phyloP scores from a whole-genome alignment of 2,888 invertebrate species.

The Acleris sparsana region DNA sequence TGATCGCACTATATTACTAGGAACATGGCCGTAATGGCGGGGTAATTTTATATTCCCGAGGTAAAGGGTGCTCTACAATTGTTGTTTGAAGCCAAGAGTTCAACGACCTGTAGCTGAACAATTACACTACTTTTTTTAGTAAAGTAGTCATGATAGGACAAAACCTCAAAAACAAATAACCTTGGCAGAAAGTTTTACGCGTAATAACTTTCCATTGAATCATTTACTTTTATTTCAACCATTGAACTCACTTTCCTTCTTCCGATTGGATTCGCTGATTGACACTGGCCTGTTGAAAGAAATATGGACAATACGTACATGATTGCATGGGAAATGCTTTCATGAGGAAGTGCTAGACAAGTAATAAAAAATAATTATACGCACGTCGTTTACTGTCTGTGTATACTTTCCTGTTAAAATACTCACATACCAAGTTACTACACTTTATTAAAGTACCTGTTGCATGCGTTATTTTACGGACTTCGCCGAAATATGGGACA shows the following conservation, averaged over 20 bases:
- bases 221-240: conserved; percentile 26
- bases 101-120: neutral
- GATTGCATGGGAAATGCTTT: conserved; percentile 36
- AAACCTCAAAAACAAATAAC: conserved; percentile 7
- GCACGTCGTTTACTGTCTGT: neutral
- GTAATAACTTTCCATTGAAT: conserved; percentile 30
- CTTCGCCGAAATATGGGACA: conserved; percentile 8
- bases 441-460: neutral
- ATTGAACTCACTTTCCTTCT: conserved; percentile 35
- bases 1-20: conserved; percentile 10
- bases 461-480: neutral
- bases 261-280: conserved; percentile 10
- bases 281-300: neutral
- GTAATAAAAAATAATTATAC: conserved; percentile 10
- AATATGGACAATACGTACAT: conserved; percentile 27
- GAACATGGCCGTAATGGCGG: neutral
- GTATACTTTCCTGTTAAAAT: neutral
- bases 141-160: too few species aligned
- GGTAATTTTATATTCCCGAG: conserved; percentile 31
- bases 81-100: neutral
- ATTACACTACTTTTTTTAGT: too few species aligned
- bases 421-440: neutral
- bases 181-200: conserved; percentile 19
- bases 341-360: conserved; percentile 11
- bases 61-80: neutral